phyloP scores from a whole-genome alignment of 2,888 invertebrate species.

The Nipponacmea schrenckii region DNA sequence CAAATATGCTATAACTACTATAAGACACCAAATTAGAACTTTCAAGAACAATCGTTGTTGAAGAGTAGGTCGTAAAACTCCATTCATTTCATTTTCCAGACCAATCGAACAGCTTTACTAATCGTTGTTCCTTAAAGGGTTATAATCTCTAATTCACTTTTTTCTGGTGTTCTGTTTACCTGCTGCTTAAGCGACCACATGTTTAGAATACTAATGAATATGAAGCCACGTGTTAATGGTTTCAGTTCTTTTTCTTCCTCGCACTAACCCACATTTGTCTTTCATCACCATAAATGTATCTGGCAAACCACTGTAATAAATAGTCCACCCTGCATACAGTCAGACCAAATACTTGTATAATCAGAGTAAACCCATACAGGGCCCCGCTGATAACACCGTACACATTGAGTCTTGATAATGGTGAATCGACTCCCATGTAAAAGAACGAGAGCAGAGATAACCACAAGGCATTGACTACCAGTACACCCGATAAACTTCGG shows the following conservation, averaged over 20 bases:
- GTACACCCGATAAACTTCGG: slow-evolving; percentile 35
- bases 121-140: too few relatives aligned
- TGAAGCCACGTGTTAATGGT: neutral
- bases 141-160: too few relatives aligned
- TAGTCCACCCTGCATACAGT: slow-evolving; percentile 39
- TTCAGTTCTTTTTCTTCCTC: slow-evolving; percentile 22
- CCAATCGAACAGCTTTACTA: too few relatives aligned
- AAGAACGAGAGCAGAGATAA: slow-evolving; percentile 41
- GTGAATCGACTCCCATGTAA: slow-evolving; percentile 38
- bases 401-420: slow-evolving; percentile 43
- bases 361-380: slow-evolving; percentile 46
- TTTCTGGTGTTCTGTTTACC: too few relatives aligned
- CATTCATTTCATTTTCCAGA: too few relatives aligned
- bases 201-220: too few relatives aligned
- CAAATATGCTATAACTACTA: too few relatives aligned
- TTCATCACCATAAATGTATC: slow-evolving; percentile 34
- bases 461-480: slow-evolving; percentile 44
- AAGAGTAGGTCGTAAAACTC: too few relatives aligned
- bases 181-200: too few relatives aligned
- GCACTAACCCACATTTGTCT: slow-evolving; percentile 38
- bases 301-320: slow-evolving; percentile 33
- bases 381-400: slow-evolving; percentile 48
- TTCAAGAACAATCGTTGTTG: too few relatives aligned
- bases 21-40: too few relatives aligned
- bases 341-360: slow-evolving; percentile 46